Base-by-base conservation (phyloP, 2,113 vertebrate species). In the Etia nguti region DNA sequence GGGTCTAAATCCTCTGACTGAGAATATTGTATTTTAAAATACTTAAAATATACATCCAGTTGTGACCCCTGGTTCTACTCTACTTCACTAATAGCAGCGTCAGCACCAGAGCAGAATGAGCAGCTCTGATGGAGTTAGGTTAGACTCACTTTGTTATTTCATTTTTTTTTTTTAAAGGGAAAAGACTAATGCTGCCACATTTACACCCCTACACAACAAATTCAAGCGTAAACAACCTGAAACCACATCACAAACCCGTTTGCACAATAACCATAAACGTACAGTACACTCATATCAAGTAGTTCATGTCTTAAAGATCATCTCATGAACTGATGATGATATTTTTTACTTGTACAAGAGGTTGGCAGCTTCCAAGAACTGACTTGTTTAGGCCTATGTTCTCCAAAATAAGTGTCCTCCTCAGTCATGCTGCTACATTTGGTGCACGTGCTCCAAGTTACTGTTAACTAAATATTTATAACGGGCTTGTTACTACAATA, bases 381-480 rank as follows among this genome's bases (percentile, higher is more conserved):
- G 26, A 59, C 26, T 59, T 15, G 15, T 31, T 29, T 29, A 29
- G 56, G 56, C 8, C 24, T 0, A 2, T 59, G 8, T 59, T 29
- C 56, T 59, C 13, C 56, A 59, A 59, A 59, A 29, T 29, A 8
- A 31, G 26, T 59, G 57, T 59, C 57, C 15, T 59, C 57, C 57
- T 59, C 3, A 60, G 57, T 60, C 57, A 18, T 36, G 36, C 8
- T 36, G 36, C 36, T 36, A 9, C 57, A 18, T 18, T 18, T 60
- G 29, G 57, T 60, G 57, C 18, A 10, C 5, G 1, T 60, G 34
- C 60, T 65, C 60, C n/a, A 8, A 11, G 12, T 36, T 65, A 36
- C 60, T 7, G 20, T 65, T 36, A 65, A 36, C 31, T 34, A 11
- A 62, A 34, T 62, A 20, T n/a, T n/a, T 62, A 34, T 20, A 36